Evolutionary conservation across 2,888 invertebrate species (phyloP), one percentile per base, ranked within the genome.

Genomic region (Cordilura impudica): DNA sequence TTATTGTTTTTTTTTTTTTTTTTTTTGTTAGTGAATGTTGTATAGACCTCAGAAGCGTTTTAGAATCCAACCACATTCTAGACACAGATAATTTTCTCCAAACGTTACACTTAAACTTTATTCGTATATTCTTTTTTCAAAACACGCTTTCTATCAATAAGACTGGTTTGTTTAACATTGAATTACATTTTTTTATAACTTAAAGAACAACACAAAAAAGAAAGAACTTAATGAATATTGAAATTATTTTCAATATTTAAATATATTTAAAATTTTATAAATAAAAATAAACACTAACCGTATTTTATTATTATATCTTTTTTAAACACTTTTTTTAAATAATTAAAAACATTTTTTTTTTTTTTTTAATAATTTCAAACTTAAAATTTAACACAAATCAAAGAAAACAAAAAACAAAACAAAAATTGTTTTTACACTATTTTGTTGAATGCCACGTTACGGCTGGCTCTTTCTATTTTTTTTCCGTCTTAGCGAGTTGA

Each of bases 391-490:
- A 35, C 16, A 14, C 10, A 21, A 56, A 5, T 10, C 45, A 72
- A 45, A 10, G 14, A 19, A 65, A 63, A 63, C 19, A 14, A 56
- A 35, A 65, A 19, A 14, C 14, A 47, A 21, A 14, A 49, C 4
- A 72, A 72, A 54, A 65, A 63, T 47, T 47, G 26, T 54, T 54
- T 69, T 12, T 16, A 71, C 56, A 47, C 23, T 49, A 16, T 8
- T 43, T 49, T 49, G 35, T 29, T 21, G 7, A 45, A 43, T 39
- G 43, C 45, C 58, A 67, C 66, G 43, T 45, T 73, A 6, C 43
- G 29, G 7, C 14, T 51, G 43, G n/a, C 51, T 10, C 21, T 56
- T 53, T 23, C 12, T n/a, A 6, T 21, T 21, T 39, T 26, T 26
- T 4, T 4, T 26, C 35, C 35, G n/a, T 51, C 51, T 12, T 14